Evolutionary conservation across 2,797 vertebrate species (phyloP), one percentile per base, ranked within the genome.

Genomic region (Muscicapa comitata): DNA sequence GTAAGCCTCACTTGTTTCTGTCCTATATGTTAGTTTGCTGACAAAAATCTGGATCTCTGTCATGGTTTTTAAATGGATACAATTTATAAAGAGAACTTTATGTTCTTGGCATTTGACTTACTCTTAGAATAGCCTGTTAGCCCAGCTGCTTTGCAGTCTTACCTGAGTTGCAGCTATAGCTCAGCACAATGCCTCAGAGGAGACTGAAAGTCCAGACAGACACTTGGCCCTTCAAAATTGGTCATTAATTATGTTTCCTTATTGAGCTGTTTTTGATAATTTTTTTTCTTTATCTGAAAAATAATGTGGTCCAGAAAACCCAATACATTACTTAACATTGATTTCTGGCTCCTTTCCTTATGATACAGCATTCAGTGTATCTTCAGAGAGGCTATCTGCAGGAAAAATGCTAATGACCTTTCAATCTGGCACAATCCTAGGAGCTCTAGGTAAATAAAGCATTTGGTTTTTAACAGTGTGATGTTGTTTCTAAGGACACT

Each of bases 241-340:
- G 17, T 66, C 37, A 28, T 90, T 85, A 90, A 70, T 95, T 80
- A 65, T 24, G 13, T 66, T 74, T 90, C 58, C 21, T 66, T 75
- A 81, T 40, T 66, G 54, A 83, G 6, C 17, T 1, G 6, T 53
- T 80, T 57, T 59, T 4, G 1, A 26, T 57, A 17, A 9, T 1
- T 1, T 19, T 47, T 47, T 79, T 51, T 6, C 7, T 73, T 62
- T 55, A 38, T 75, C 40, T 91, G 42, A 38, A 91, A 72, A 75
- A 57, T 28, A 40, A 1, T 29, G 66, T 61, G 53, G 45, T 86
- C n/a, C 25, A 68, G 73, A 70, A 87, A 80, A 77, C 51, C 38
- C 53, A 68, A 0, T 40, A 6, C 7, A 2, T 73, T 59, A 73
- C 13, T 70, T 73, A 57, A 29, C 18, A 6, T 40, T 74, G 75